Conservation (phyloP, 2,888 invertebrate genomes). For the Phyto melanocephala region DNA sequence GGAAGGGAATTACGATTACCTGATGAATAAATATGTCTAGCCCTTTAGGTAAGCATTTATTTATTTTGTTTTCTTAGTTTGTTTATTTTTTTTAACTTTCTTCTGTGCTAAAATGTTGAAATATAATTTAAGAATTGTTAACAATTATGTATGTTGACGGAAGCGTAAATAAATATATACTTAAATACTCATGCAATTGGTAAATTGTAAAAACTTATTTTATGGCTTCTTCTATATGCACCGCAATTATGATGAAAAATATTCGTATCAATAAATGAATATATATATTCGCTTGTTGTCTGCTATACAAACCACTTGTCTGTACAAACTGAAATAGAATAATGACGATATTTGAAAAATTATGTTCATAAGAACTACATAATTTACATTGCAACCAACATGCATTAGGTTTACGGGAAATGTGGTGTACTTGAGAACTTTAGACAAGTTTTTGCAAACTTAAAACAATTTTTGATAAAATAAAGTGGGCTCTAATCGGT, state of each 20-base stretch:
- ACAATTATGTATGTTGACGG: conserved; percentile 28
- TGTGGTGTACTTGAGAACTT: conserved; percentile 29
- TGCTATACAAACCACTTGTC: neutral
- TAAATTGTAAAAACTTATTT: conserved; percentile 2
- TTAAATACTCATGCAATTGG: conserved; percentile 14
- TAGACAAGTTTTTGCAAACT: conserved; percentile 4
- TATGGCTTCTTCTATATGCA: conserved; percentile 51
- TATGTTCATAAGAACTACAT: conserved; percentile 37
- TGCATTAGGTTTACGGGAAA: conserved; percentile 2
- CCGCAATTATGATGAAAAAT: conserved; percentile 49
- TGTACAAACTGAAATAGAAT: conserved; percentile 27
- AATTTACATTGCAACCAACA: neutral
- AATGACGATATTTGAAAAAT: conserved; percentile 38
- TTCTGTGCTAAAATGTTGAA: neutral
- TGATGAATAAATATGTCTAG: too few relatives aligned
- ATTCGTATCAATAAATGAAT: neutral
- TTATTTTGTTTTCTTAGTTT: too few relatives aligned
- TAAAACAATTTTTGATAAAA: conserved; percentile 7
- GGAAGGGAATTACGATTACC: too few relatives aligned
- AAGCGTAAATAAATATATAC: conserved; percentile 43
- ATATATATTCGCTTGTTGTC: neutral
- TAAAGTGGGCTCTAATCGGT: too few relatives aligned
- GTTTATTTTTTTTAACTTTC: too few relatives aligned
- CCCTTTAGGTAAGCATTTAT: too few relatives aligned
- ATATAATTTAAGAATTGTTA: conserved; percentile 14